Base-by-base conservation (phyloP, 2,113 vertebrate species). In the Larimichthys polyactis region DNA sequence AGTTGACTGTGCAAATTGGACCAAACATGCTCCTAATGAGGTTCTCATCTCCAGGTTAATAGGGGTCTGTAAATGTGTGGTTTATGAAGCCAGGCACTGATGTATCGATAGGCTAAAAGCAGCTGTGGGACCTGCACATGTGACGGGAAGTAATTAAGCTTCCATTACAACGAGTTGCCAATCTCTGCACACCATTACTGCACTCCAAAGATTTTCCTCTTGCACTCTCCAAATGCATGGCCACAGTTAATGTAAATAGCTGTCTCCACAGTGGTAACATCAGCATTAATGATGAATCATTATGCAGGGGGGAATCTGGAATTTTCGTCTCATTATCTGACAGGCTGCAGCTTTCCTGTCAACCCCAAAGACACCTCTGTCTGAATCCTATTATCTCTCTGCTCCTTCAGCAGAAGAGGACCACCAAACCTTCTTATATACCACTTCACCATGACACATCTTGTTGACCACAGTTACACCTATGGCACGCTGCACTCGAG, bases 231-330 rank as follows among this genome's bases (percentile, higher is more conserved):
- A 71, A 77, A 76, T 54, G 40, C 81, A 63, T 15, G 24, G 81
- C 63, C 77, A 62, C 49, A 71, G 72, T 75, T 83, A 81, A 85
- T 80, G 85, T 89, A 80, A 93, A 92, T 70, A 89, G 78, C 59
- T 64, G 49, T 82, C 80, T 77, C 36, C 24, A 6, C 62, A 36
- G 59, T 32, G 84, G 72, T 68, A 82, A 76, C 84, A 88, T 86
- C 76, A 59, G 86, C 89, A 83, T 88, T 90, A 89, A 84, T 86
- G 83, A 83, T 79, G 79, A 87, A 85, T 92, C 84, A 90, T 94
- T 87, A 92, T 91, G 87, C 89, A 85, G 12, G 79, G 44, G 76
- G 76, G 70, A 87, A 84, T 87, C 81, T 73, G 71, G 78, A 65
- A 73, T 90, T 91, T 90, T 90, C 11, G 55, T 85, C 84, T 91